Percentiles rank a stretch among this genome's conserved stretches.
Evolutionary conservation across 2,797 vertebrate genomes (phyloP).

Genomic region (Mormyrops attenuatus): DNA sequence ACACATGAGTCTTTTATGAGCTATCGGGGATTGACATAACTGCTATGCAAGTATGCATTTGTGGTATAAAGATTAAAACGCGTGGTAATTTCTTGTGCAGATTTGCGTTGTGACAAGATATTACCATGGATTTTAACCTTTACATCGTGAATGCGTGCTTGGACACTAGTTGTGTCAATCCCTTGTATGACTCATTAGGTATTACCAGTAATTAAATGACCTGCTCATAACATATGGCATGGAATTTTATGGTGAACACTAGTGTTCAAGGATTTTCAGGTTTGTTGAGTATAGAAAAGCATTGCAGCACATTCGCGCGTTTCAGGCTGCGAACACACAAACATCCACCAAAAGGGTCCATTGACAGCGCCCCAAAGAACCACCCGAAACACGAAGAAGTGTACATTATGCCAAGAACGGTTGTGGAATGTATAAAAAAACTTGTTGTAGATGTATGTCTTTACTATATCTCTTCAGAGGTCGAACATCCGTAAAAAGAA

Average conservation of each 20-base stretch:
- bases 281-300: background rate
- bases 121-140: background rate
- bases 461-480: too few species aligned
- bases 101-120: background rate
- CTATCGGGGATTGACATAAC: background rate
- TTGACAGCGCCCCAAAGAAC: too few species aligned
- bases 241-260: background rate
- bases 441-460: too few species aligned
- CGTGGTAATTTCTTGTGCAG: background rate
- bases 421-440: too few species aligned
- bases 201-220: background rate
- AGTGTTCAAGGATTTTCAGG: background rate
- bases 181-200: background rate
- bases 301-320: background rate
- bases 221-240: background rate
- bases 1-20: background rate
- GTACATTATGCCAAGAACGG: too few species aligned
- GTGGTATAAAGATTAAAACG: background rate
- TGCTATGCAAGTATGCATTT: background rate
- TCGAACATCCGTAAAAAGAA: too few species aligned
- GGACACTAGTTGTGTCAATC: background rate
- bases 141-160: background rate
- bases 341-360: too few species aligned
- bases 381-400: too few species aligned
- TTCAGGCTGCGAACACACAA: too few species aligned